Base-by-base conservation (phyloP, 1,140 invertebrate species). In the Megalopta genalis region DNA sequence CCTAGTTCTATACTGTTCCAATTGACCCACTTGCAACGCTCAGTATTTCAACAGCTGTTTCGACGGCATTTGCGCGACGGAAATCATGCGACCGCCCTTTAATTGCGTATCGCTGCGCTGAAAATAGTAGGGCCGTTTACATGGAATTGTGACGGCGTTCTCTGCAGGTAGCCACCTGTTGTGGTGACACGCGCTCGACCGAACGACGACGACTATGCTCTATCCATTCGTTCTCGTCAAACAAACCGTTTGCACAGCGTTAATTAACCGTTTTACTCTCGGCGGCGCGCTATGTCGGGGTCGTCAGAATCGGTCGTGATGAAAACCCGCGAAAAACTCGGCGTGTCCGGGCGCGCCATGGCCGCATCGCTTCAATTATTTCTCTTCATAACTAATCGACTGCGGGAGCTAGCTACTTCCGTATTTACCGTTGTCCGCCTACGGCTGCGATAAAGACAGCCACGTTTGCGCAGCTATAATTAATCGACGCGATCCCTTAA, bases 121-220 rank as follows among this genome's bases (percentile, higher is more conserved):
- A 65, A 79, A 46, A 64, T 37, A 21, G 54, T 69, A 60, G 37
- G 66, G 21, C n/a, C 37, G 66, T 79, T 74, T n/a, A 27, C 69
- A 65, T 37, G 21, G 5, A 12, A 74, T 74, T 12, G 39, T n/a
- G 32, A 66, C 18, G 49, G 16, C n/a, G 49, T 66, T 66, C 70
- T 46, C 42, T 74, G 23, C n/a, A 80, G 72, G 3, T 80, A 32
- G 60, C 79, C 73, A 81, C 79, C 79, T 81, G 79, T 81, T 81
- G 79, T 77, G 46, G 46, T 27, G 73, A 77, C 73, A 60, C 4
- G 73, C 65, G 32, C n/a, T 60, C 23, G 68, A 68, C 46, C 9
- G n/a, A n/a, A 67, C 32, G 46, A 64, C 32, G 46, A 64, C 32
- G 60, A 37, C 37, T 8, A 16, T 77, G 25, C 23, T 39, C 23